These are phyloP conservation scores for Masticophis lateralis DNA, from an alignment of 2,797 vertebrate genomes.

Conservation along the genomic window DNA sequence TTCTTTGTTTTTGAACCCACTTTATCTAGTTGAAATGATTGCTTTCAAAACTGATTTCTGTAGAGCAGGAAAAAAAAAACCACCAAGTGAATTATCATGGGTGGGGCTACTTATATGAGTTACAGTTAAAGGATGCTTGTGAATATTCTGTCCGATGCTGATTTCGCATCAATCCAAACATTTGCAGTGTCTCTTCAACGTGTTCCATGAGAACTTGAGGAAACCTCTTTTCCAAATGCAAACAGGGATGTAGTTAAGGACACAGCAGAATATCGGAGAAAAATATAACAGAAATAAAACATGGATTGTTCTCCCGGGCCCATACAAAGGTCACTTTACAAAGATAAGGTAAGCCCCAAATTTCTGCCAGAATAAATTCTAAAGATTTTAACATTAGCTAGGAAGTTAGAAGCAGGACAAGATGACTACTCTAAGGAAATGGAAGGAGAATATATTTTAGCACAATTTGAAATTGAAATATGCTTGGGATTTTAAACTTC, in stretches of 20 bases:
- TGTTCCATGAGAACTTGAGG: background rate
- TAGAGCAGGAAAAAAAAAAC: background rate
- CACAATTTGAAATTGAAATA: background rate
- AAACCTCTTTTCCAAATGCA: background rate
- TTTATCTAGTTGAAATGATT: background rate
- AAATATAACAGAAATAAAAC: background rate
- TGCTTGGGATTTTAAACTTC: background rate
- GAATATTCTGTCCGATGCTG: background rate
- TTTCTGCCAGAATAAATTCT: background rate
- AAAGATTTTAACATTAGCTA: background rate
- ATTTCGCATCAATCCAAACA: background rate
- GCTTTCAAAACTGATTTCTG: background rate
- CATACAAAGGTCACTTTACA: background rate
- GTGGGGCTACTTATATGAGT: background rate
- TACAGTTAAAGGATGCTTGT: background rate
- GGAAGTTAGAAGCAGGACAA: background rate
- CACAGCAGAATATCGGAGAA: background rate
- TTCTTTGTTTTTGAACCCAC: background rate
- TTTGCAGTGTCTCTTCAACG: background rate
- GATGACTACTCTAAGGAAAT: background rate
- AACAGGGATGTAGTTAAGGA: background rate
- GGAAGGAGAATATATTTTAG: background rate
- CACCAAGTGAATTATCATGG: background rate
- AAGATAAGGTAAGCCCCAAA: background rate
- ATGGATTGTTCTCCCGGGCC: background rate